Base-by-base conservation (phyloP, 2,113 vertebrate genomes). In the Lamprologus lemairii region DNA sequence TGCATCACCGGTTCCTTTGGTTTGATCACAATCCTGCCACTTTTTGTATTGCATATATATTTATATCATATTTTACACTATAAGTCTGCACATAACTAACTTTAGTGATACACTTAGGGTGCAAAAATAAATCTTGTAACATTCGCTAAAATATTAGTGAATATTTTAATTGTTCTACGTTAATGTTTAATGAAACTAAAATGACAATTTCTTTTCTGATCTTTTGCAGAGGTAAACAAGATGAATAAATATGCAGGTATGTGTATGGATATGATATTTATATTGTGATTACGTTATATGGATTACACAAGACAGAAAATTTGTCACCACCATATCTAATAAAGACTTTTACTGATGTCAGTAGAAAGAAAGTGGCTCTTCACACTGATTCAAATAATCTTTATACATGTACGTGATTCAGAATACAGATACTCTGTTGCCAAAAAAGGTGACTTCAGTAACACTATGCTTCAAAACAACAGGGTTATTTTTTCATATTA, bases 201-300 rank as follows among this genome's bases (percentile, higher is more conserved):
- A 53, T 71, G 35, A 73, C 35, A 7, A 21, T 73, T 45, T 45
- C 40, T 45, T 33, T 35, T 33, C 31, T 49, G 9, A 60, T 60
- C 57, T 14, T 75, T 84, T 86, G 7, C 89, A 94, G 93, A 93
- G n/a, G 26, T 45, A 47, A 60, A 53, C 51, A 85, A 78, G 63
- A 9, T 83, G 81, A 68, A 47, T 51, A 60, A 90, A n/a, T 92
- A 91, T 21, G 87, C 88, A 87, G 81, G 92, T 92, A 71, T 19
- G 83, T 14, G 4, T 8, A 49, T 37, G 40, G 9, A 33, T 51
- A 13, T 51, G 14, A 45, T 26, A 14, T 73, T 71, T 4, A 71
- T 6, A 23, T 26, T 71, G 37, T 42, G 7, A 42, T 14, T 42
- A 26, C 2, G 2, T 42, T 23, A 23, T 23, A 26, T 26, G 37